Evolutionary conservation across 2,113 vertebrate species (phyloP).

Genomic region (Columbina picui): DNA sequence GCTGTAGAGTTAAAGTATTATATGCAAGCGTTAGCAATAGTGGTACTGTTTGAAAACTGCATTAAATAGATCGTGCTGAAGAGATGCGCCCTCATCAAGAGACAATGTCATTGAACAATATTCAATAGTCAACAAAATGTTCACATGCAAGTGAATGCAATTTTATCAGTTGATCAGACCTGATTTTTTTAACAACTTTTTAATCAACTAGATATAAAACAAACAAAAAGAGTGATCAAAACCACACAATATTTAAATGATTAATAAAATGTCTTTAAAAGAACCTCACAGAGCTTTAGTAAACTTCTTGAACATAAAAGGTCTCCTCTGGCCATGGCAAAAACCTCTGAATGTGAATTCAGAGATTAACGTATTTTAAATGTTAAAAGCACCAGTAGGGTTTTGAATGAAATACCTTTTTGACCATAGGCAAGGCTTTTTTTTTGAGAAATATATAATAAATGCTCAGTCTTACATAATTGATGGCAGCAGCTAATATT

Average conservation of each 20-base stretch:
- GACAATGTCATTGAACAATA: not conserved
- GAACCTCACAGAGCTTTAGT: not conserved
- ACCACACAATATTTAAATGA: not conserved
- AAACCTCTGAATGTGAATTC: not conserved
- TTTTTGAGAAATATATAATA: constrained; percentile 4
- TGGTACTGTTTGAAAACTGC: not conserved
- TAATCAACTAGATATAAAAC: not conserved
- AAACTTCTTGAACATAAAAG: not conserved
- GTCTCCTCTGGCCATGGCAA: not conserved
- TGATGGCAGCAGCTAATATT: constrained; percentile 54
- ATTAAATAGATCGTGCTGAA: not conserved
- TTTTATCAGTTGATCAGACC: not conserved
- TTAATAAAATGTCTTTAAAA: not conserved
- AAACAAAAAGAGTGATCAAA: not conserved
- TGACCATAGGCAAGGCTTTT: not conserved
- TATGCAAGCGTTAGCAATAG: not conserved
- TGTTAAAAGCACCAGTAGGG: not conserved
- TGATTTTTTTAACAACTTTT: not conserved
- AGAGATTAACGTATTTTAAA: not conserved
- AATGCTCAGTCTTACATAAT: constrained; percentile 46
- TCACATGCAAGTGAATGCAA: not conserved
- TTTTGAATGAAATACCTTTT: constrained; percentile 27
- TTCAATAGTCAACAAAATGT: not conserved
- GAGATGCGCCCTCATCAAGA: not conserved
- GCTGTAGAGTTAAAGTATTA: not conserved